phyloP scores from a whole-genome alignment of 2,888 invertebrate genomes.

The Rutpela maculata region DNA sequence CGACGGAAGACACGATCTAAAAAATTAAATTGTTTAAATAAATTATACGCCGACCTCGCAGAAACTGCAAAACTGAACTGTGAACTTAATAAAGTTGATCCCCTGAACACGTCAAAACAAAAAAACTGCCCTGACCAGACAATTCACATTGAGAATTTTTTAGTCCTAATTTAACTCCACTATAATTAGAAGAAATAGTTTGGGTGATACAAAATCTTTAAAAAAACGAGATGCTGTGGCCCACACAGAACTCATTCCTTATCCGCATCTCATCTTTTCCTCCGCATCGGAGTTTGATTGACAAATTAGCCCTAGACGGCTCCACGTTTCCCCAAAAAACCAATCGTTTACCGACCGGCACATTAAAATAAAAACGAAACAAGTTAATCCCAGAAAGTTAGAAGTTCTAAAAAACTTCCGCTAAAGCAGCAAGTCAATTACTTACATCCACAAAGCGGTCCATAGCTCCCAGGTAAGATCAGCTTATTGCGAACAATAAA shows the following conservation, averaged over 20 bases:
- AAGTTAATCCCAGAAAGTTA: slow-evolving; percentile 6
- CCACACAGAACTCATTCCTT: neutral
- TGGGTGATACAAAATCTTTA: too few species aligned
- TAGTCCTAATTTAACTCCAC: too few species aligned
- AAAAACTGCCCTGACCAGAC: too few species aligned
- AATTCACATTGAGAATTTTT: too few species aligned
- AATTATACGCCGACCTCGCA: too few species aligned
- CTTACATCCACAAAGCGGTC: slow-evolving; percentile 16
- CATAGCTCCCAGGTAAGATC: slow-evolving; percentile 18
- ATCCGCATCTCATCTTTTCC: neutral
- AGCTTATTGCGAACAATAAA: slow-evolving; percentile 6
- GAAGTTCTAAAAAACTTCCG: slow-evolving; percentile 5
- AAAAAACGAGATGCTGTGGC: too few species aligned
- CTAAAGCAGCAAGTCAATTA: slow-evolving; percentile 5
- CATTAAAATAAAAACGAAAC: slow-evolving; percentile 4
- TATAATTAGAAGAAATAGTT: too few species aligned
- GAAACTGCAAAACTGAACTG: too few species aligned
- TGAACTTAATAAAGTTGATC: too few species aligned
- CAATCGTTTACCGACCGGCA: neutral
- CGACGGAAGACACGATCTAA: too few species aligned
- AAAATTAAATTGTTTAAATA: too few species aligned
- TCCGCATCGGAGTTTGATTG: neutral
- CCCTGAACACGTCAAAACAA: too few species aligned
- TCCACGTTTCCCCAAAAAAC: neutral
- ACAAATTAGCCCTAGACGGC: neutral